Evolutionary conservation across 2,113 vertebrate species (phyloP), one percentile per base, ranked within the genome.

Genomic region (Sclerurus mexicanus): DNA sequence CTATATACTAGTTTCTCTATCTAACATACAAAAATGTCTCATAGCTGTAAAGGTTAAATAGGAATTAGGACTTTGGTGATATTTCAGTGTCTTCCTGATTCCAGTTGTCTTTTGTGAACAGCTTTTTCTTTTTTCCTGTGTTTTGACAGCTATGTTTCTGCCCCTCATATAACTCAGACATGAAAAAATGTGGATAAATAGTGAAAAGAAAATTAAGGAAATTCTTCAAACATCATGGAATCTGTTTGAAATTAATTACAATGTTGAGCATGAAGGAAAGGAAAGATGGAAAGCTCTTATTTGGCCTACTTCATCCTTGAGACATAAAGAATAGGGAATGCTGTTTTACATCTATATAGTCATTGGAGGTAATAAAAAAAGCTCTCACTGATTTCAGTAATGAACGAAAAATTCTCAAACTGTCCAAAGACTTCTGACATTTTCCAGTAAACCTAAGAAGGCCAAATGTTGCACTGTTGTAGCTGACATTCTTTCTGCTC

Each of bases 401-500:
- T 24, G 67, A 79, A 89, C 49, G n/a, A 84, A 77, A 81, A 85
- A 72, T 56, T 77, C 60, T 84, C 33, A 66, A 63, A 90, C 30
- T 78, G 44, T 68, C 69, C 73, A 75, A 92, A 81, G 64, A 56
- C 72, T 93, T 90, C 72, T 92, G 90, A 78, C 75, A 60, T 90
- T 93, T 96, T 84, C 64, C 85, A 84, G 72, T 37, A 90, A 95
- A 69, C 12, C 19, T 50, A 88, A 68, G 72, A 85, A 92, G 66
- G 58, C 53, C 69, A 92, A 93, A 79, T 82, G 24, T 86, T 95
- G 37, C 44, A 23, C 9, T 56, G 30, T 37, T 75, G 72, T 81
- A 95, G 72, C 72, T 89, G 72, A 92, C 73, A 87, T 76, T 80
- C n/a, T 68, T 87, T 81, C 72, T 91, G n/a, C 80, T 95, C 71